Conservation (phyloP, 2,888 invertebrate genomes). For the Acanthoscelides obtectus region DNA sequence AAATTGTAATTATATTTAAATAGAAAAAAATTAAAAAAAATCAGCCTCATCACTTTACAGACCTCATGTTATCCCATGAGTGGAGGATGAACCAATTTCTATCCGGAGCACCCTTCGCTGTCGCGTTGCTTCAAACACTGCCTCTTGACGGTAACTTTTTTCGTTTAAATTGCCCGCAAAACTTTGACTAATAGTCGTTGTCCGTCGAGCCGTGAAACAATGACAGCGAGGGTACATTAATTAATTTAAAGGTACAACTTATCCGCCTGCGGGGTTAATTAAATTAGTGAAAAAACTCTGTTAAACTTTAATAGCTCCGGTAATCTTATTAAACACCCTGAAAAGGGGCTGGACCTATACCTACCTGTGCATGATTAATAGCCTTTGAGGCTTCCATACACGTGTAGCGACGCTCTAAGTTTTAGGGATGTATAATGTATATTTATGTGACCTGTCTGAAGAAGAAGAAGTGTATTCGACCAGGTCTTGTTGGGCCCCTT, state of each 20-base stretch:
- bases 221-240: slow-evolving; percentile 13
- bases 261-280: slow-evolving; percentile 14
- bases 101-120: no score
- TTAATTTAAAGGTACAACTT: slow-evolving; percentile 16
- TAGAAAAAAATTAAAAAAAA: no score
- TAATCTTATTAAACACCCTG: slow-evolving; percentile 13
- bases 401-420: background rate
- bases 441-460: no score
- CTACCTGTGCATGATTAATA: background rate
- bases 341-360: background rate
- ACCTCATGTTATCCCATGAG: no score
- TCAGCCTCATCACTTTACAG: no score
- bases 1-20: no score
- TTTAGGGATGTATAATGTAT: background rate
- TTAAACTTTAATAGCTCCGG: slow-evolving; percentile 16
- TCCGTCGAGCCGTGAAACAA: slow-evolving; percentile 1
- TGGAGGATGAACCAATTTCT: no score
- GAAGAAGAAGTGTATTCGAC: no score
- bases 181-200: background rate
- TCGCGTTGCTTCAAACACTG: no score
- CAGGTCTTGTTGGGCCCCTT: no score
- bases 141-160: background rate
- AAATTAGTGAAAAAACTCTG: slow-evolving; percentile 15
- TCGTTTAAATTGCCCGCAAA: background rate
- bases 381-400: background rate